phyloP scores from a whole-genome alignment of 2,888 invertebrate species.

The Amblyteles armatorius region DNA sequence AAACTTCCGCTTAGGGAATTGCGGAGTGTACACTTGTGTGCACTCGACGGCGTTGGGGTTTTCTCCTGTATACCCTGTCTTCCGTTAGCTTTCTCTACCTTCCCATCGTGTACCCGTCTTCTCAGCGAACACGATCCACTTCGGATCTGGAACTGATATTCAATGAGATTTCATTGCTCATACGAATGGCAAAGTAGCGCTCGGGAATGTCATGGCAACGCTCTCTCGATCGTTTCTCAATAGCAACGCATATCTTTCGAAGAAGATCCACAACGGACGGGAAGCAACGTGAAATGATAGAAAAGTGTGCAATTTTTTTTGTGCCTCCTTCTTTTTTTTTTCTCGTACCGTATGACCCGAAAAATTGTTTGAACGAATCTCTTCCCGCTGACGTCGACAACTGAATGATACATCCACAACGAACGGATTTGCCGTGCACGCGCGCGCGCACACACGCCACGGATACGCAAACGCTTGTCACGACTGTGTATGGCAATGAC shows the following conservation, averaged over 20 bases:
- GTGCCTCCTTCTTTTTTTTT: background rate
- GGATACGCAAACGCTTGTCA: constrained; percentile 33
- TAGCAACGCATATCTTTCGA: background rate
- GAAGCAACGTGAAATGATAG: background rate
- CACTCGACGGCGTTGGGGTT: constrained; percentile 24
- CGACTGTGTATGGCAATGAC: constrained; percentile 63
- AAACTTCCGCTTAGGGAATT: constrained; percentile 64
- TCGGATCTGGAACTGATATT: constrained; percentile 73
- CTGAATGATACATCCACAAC: constrained; percentile 19
- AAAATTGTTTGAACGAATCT: constrained; percentile 14
- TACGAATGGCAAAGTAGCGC: constrained; percentile 64
- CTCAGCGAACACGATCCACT: constrained; percentile 71
- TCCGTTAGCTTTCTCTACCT: constrained; percentile 25
- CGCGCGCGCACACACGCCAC: background rate
- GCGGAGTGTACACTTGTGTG: constrained; percentile 58
- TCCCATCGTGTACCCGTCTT: constrained; percentile 48
- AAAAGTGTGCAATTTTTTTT: background rate
- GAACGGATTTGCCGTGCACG: constrained; percentile 9
- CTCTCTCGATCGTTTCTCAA: background rate
- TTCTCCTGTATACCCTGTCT: constrained; percentile 24
- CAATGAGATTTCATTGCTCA: constrained; percentile 75
- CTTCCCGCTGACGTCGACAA: constrained; percentile 54
- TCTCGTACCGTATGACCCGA: background rate
- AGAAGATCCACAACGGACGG: background rate
- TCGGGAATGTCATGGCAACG: constrained; percentile 72